Base-by-base conservation (phyloP, 1,140 invertebrate species). In the Oryctes rhinoceros region DNA sequence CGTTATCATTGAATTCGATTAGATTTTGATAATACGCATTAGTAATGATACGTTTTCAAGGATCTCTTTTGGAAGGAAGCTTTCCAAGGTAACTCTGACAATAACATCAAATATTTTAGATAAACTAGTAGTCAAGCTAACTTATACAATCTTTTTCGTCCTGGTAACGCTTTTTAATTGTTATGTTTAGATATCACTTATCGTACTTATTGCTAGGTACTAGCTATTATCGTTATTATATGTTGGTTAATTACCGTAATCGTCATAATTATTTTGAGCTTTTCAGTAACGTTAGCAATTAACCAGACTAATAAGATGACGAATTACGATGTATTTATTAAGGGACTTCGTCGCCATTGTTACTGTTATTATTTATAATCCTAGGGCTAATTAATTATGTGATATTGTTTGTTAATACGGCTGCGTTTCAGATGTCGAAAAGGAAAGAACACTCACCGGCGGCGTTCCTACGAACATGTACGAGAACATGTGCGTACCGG, bases 401-500 rank as follows among this genome's bases (percentile, higher is more conserved):
- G 24, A 20, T 74, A 30, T 15, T 10, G 2, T 76, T 76, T 76
- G 39, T n/a, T 76, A 39, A 76, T 39, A 47, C 47, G 39, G n/a
- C 59, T 59, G 6, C 47, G 24, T 85, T 85, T 85, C 78, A 94
- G 93, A 94, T 86, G 91, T 93, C 37, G 92, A 93, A 86, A 90
- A 92, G 83, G 92, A 94, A 83, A 89, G 91, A 80, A 89, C 91
- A 18, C 90, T 87, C 92, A 86, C n/a, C 76, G 30, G 37, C 75
- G 75, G 75, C 86, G 82, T 84, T 20, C 87, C 89, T 49, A 87
- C 89, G 78, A 92, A 91, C 87, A 90, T 94, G 84, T 95, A 94
- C 89, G 94, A 95, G 84, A 91, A 92, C 81, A 92, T 94, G 83
- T 95, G 94, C 87, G 93, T 95, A 84, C 94, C 94, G 81, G 94